Conservation (phyloP, 2,888 invertebrate species). For the Aspidiotus rigidus region DNA sequence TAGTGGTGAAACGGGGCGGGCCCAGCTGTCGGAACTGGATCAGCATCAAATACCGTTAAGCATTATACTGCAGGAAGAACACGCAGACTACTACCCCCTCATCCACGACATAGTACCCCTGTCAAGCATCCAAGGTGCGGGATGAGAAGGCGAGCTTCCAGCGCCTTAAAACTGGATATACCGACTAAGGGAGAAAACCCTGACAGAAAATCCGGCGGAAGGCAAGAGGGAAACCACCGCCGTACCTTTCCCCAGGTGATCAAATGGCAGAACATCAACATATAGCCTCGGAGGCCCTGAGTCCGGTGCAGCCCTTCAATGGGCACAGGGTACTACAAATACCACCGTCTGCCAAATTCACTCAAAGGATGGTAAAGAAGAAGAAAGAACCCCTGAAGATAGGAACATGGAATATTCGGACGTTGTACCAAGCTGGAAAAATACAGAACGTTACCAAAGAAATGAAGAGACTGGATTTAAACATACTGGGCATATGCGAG, state of each 20-base stretch:
- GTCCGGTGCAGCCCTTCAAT: slow-evolving; percentile 4
- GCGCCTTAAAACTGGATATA: background rate
- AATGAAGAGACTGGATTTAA: background rate
- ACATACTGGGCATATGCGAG: background rate
- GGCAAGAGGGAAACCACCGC: slow-evolving; percentile 1
- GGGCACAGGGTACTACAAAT: slow-evolving; percentile 4
- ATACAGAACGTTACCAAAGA: slow-evolving; percentile 2
- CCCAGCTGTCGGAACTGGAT: slow-evolving; percentile 1
- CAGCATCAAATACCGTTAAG: background rate
- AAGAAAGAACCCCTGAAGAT: background rate
- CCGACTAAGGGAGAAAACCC: slow-evolving; percentile 1
- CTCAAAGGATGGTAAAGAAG: background rate
- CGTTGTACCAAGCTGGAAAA: background rate
- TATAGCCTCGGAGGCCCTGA: background rate
- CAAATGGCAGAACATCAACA: slow-evolving; percentile 2
- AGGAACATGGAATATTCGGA: background rate
- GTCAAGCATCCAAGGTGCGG: background rate
- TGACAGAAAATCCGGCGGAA: slow-evolving; percentile 4
- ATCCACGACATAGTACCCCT: slow-evolving; percentile 1
- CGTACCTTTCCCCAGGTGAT: background rate
- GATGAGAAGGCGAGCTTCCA: slow-evolving; percentile 4
- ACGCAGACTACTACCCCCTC: background rate
- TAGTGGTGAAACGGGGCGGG: background rate
- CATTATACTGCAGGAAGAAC: slow-evolving; percentile 3
- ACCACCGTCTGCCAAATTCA: slow-evolving; percentile 1